Percentiles rank a stretch among this genome's conserved stretches.
These are phyloP conservation scores for Zosterops hypoxanthus DNA, from an alignment of 2,113 vertebrate species.

Conservation along the genomic window DNA sequence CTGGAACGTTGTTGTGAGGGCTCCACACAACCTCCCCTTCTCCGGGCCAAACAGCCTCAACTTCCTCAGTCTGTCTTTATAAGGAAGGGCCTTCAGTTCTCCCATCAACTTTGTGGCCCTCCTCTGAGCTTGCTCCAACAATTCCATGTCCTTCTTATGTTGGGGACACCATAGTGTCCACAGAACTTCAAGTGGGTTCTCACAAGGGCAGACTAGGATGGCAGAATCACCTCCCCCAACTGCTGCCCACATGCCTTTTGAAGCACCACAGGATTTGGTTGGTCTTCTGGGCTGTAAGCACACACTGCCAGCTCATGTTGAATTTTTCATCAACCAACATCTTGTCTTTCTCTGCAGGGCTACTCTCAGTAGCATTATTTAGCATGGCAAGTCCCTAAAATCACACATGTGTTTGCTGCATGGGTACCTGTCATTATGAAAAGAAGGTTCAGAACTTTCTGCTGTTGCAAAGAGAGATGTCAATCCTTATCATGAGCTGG, in stretches of 20 bases:
- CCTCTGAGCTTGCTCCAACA: neutral
- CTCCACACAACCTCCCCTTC: neutral
- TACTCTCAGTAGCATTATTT: neutral
- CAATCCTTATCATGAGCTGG: neutral
- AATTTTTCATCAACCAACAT: neutral
- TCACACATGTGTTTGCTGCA: neutral
- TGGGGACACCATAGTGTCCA: accelerated
- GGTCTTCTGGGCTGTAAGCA: neutral
- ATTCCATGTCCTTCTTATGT: neutral
- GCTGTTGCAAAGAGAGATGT: neutral
- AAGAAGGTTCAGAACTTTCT: neutral
- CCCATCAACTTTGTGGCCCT: neutral
- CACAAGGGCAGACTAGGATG: neutral
- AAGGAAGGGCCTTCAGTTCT: neutral
- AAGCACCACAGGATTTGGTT: neutral
- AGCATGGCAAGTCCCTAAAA: neutral
- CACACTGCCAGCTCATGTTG: neutral
- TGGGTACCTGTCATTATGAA: neutral
- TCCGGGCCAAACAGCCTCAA: neutral
- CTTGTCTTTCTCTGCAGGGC: neutral
- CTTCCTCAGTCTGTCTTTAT: neutral
- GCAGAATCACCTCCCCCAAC: neutral
- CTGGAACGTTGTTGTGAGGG: neutral
- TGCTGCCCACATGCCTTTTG: neutral
- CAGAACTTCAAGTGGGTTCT: neutral